Percentiles rank a stretch among this genome's conserved stretches.
Conservation (phyloP, 2,888 invertebrate species). For the Ceratothoa steindachneri region DNA sequence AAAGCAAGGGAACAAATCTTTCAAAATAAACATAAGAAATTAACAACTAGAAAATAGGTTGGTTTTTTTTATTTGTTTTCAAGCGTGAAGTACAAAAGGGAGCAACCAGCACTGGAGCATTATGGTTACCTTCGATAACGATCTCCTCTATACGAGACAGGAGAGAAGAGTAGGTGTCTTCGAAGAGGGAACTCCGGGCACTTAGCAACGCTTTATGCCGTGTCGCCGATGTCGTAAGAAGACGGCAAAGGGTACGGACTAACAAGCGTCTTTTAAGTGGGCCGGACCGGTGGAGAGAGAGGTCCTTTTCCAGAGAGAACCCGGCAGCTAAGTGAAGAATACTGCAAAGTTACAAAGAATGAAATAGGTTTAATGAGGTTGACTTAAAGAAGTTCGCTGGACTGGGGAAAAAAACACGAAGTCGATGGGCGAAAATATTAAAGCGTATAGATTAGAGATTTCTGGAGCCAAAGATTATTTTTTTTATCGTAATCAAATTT, state of each 20-base stretch:
- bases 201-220: conserved; percentile 33
- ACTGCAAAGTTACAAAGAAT: not conserved
- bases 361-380: not conserved
- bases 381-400: too few species aligned
- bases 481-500: too few species aligned
- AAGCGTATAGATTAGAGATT: too few species aligned
- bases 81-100: too few species aligned
- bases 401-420: too few species aligned
- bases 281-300: conserved; percentile 21
- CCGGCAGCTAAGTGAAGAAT: conserved; percentile 39
- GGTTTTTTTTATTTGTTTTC: too few species aligned
- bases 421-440: too few species aligned
- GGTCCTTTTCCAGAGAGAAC: conserved; percentile 26
- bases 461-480: too few species aligned
- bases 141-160: conserved; percentile 33
- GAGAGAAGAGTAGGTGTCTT: conserved; percentile 19
- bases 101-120: too few species aligned
- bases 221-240: conserved; percentile 30
- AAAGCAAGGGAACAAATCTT: too few species aligned
- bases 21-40: too few species aligned
- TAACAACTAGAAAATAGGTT: too few species aligned
- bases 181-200: conserved; percentile 25
- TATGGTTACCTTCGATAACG: conserved; percentile 21
- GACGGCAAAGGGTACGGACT: conserved; percentile 31
- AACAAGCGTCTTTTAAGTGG: conserved; percentile 33